These are phyloP conservation scores for Microctonus hyperodae DNA, from an alignment of 2,888 invertebrate species.

Conservation along the genomic window DNA sequence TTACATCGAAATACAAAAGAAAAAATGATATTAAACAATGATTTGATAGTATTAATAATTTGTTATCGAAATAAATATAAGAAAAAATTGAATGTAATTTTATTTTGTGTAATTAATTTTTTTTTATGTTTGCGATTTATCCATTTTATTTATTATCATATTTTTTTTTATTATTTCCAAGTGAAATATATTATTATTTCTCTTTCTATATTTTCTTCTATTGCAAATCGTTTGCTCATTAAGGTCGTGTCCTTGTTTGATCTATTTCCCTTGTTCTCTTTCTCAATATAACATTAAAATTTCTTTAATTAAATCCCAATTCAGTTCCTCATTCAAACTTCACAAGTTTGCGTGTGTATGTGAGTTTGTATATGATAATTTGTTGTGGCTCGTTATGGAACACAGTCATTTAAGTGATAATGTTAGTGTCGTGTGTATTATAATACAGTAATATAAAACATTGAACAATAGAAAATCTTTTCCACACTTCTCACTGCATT, in stretches of 20 bases:
- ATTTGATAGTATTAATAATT: constrained; percentile 1
- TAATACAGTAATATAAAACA: constrained; percentile 21
- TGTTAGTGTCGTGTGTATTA: constrained; percentile 28
- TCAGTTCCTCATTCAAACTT: neutral
- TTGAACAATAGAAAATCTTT: constrained; percentile 43
- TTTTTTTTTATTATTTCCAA: neutral
- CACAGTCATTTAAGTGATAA: constrained; percentile 12
- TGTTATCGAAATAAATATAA: constrained; percentile 12
- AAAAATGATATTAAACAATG: no score
- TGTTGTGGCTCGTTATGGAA: constrained; percentile 8
- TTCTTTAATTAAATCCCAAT: constrained; percentile 47
- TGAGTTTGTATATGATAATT: neutral
- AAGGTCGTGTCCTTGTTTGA: constrained; percentile 58
- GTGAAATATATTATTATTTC: constrained; percentile 21
- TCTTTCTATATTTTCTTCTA: constrained; percentile 14
- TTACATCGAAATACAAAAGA: constrained; percentile 3
- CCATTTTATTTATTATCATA: constrained; percentile 12
- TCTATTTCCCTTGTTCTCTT: constrained; percentile 37
- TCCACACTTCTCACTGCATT: constrained; percentile 49
- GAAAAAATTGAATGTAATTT: no score
- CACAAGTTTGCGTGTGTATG: neutral
- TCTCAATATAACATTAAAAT: neutral
- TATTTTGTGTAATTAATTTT: constrained; percentile 20
- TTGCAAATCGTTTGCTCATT: constrained; percentile 46
- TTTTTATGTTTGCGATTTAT: neutral